These are phyloP conservation scores for Capreolus pygargus DNA, from an alignment of 2,113 vertebrate genomes.

Conservation along the genomic window DNA sequence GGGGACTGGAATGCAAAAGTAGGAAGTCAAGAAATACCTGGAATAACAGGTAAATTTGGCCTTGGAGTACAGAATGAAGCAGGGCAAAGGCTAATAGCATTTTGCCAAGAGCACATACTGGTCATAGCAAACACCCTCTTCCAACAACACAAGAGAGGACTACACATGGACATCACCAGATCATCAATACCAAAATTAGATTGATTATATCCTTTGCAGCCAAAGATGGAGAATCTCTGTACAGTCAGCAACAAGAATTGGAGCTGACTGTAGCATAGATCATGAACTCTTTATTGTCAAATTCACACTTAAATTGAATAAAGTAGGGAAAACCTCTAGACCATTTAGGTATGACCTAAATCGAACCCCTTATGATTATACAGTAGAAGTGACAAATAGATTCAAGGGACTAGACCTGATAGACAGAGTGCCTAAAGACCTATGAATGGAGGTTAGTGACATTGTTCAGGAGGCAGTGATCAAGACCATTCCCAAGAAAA, in stretches of 20 bases:
- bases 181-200: rapidly evolving
- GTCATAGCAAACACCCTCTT: not conserved
- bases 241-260: not conserved
- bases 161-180: not conserved
- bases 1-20: not conserved
- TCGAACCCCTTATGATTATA: not conserved
- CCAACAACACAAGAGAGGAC: not conserved
- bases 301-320: not conserved
- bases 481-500: not conserved
- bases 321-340: not conserved
- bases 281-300: not conserved
- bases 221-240: not conserved
- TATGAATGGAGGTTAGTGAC: not conserved
- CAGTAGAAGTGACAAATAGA: not conserved
- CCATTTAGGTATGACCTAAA: not conserved
- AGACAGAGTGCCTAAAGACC: not conserved
- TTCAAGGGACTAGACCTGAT: not conserved
- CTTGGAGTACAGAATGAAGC: not conserved
- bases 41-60: not conserved
- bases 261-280: not conserved
- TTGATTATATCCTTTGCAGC: not conserved
- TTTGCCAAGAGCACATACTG: not conserved
- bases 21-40: not conserved
- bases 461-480: not conserved
- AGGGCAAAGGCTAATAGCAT: not conserved